Conservation (phyloP, 2,113 vertebrate species). For the Protomyctophum bolini region DNA sequence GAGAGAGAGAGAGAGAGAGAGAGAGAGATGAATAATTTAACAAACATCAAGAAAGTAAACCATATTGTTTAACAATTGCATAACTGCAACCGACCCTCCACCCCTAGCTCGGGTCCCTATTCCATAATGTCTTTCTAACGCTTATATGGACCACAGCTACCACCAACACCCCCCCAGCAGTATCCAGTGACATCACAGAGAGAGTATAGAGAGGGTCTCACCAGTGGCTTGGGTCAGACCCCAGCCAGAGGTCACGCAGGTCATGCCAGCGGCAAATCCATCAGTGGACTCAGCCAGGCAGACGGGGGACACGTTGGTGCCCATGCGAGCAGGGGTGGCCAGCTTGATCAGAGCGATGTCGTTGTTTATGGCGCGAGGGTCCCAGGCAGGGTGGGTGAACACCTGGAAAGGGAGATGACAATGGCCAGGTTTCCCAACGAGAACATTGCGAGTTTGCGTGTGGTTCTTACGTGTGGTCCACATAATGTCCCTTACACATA, state of each 20-base stretch:
- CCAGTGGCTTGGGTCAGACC: conserved; percentile 71
- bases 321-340: conserved; percentile 57
- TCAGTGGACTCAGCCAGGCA: conserved; percentile 54
- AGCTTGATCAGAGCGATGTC: conserved; percentile 77
- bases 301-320: conserved; percentile 52
- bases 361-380: conserved; percentile 74
- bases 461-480: too few relatives aligned
- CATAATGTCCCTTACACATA: too few relatives aligned
- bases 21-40: too few relatives aligned
- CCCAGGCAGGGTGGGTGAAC: conserved; percentile 75
- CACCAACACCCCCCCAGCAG: too few relatives aligned
- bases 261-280: conserved; percentile 57
- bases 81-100: too few relatives aligned
- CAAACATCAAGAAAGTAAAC: too few relatives aligned
- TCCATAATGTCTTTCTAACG: too few relatives aligned
- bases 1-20: not conserved
- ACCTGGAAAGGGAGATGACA: conserved; percentile 39
- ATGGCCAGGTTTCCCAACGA: too few relatives aligned
- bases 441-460: too few relatives aligned
- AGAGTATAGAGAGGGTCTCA: conserved; percentile 27
- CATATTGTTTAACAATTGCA: too few relatives aligned
- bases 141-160: too few relatives aligned
- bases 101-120: too few relatives aligned
- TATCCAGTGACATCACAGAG: not conserved
- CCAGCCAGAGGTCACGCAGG: conserved; percentile 76